Percentiles rank a stretch among this genome's conserved stretches.
Conservation (phyloP, 2,888 invertebrate genomes). For the Ophion slaviceki region DNA sequence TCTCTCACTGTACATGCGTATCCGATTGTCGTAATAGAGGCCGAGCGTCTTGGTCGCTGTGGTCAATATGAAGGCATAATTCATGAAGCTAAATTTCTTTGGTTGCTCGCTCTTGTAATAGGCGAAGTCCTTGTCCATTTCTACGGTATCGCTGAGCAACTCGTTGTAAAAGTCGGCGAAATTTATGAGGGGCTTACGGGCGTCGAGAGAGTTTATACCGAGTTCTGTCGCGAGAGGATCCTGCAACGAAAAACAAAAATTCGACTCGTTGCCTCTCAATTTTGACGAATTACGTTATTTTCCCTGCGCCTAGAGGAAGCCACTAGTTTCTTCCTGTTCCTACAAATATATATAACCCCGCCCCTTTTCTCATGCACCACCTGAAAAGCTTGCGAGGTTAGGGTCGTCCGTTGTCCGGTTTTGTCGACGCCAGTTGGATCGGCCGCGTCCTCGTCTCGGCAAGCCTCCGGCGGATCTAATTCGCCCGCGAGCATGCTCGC, state of each 20-base stretch:
- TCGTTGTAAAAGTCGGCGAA: constrained; percentile 98
- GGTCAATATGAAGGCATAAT: constrained; percentile 95
- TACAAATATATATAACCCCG: no score
- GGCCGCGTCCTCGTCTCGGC: constrained; percentile 85
- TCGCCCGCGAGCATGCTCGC: constrained; percentile 94
- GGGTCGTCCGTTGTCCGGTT: constrained; percentile 63
- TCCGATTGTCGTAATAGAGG: constrained; percentile 96
- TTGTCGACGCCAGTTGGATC: constrained; percentile 79
- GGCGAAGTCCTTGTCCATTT: constrained; percentile 97
- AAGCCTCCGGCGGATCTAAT: constrained; percentile 87
- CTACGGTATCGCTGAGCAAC: constrained; percentile 94
- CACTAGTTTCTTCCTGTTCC: neutral
- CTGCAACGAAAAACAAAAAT: constrained; percentile 65
- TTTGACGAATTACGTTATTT: neutral
- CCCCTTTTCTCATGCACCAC: constrained; percentile 56
- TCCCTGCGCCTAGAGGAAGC: neutral
- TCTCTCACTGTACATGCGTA: constrained; percentile 97
- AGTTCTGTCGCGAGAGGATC: constrained; percentile 89
- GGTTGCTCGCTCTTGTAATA: constrained; percentile 90
- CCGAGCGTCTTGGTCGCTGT: constrained; percentile 96
- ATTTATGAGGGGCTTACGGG: constrained; percentile 92
- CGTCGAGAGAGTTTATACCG: constrained; percentile 91
- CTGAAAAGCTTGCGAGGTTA: constrained; percentile 71
- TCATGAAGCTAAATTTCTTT: constrained; percentile 93
- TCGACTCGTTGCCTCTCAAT: neutral